Evolutionary conservation across 1,140 invertebrate genomes (phyloP).

Genomic region (Cydia pomonella): DNA sequence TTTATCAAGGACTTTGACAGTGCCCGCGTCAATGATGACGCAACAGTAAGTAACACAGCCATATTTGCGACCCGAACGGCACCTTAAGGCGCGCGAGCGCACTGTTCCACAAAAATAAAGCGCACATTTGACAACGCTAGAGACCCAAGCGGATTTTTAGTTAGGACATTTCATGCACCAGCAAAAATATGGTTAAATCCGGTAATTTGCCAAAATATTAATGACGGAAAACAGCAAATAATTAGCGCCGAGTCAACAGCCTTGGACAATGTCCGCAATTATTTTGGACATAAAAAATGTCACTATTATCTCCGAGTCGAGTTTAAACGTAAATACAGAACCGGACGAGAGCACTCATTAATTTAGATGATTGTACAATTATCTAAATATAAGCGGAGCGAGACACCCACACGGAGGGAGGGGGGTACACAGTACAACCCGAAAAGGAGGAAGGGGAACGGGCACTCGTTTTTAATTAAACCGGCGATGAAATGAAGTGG

Average conservation of each 20-base stretch:
- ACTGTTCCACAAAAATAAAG: neutral
- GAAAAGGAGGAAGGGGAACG: conserved; percentile 71
- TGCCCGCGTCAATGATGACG: too few relatives aligned
- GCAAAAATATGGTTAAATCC: neutral
- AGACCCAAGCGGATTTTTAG: neutral
- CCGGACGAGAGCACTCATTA: conserved; percentile 78
- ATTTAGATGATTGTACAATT: conserved; percentile 81
- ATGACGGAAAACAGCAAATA: conserved; percentile 20
- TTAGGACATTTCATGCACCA: neutral
- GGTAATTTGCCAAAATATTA: conserved; percentile 2
- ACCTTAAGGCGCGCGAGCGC: neutral
- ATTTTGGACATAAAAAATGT: conserved; percentile 65
- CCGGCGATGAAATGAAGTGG: conserved; percentile 78
- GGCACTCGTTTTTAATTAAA: conserved; percentile 81
- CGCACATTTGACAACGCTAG: neutral
- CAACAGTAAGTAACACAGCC: too few relatives aligned
- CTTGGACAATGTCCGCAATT: conserved; percentile 40
- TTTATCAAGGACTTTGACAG: too few relatives aligned
- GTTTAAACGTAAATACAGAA: conserved; percentile 71
- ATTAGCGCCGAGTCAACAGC: conserved; percentile 22
- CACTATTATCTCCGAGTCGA: conserved; percentile 55
- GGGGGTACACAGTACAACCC: conserved; percentile 68
- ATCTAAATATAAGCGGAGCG: conserved; percentile 80
- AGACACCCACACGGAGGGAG: conserved; percentile 70
- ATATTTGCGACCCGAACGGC: too few relatives aligned